Evolutionary conservation across 2,888 invertebrate genomes (phyloP).

Genomic region (Nomada fabriciana): DNA sequence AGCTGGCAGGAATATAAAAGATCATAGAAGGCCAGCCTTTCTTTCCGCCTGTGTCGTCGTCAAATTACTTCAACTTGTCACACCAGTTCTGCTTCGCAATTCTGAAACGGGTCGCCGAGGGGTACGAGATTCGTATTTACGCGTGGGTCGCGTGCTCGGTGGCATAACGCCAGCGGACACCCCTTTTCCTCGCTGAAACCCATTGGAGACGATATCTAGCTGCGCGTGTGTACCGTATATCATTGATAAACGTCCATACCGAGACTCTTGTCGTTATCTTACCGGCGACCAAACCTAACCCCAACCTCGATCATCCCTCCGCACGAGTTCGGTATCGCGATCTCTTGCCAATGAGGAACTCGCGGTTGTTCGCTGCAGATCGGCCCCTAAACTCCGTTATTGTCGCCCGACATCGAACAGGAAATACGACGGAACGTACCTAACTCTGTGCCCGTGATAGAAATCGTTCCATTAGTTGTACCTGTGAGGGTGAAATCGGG

Average conservation of each 20-base stretch:
- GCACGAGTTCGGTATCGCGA: constrained; percentile 60
- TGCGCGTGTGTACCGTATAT: constrained; percentile 73
- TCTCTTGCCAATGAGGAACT: constrained; percentile 15
- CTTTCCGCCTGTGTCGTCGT: background rate
- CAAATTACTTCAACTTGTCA: background rate
- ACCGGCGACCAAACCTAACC: constrained; percentile 41
- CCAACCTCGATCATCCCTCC: constrained; percentile 42
- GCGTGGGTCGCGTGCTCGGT: constrained; percentile 81
- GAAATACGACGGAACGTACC: constrained; percentile 9
- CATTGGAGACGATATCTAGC: constrained; percentile 49
- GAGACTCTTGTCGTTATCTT: constrained; percentile 72
- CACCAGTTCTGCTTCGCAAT: background rate
- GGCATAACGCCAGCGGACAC: constrained; percentile 79
- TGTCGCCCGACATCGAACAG: constrained; percentile 17
- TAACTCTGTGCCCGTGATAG: background rate
- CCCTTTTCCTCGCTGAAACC: constrained; percentile 59
- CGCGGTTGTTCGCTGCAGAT: background rate
- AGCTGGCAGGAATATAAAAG: too few relatives aligned
- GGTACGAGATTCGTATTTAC: constrained; percentile 72
- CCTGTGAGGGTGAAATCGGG: background rate
- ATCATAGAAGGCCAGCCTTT: too few relatives aligned
- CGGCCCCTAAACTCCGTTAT: constrained; percentile 8
- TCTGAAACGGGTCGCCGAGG: background rate
- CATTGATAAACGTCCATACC: constrained; percentile 81
- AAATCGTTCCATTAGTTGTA: background rate